Conservation (phyloP, 2,113 vertebrate species). For the Chaetodon auriga region DNA sequence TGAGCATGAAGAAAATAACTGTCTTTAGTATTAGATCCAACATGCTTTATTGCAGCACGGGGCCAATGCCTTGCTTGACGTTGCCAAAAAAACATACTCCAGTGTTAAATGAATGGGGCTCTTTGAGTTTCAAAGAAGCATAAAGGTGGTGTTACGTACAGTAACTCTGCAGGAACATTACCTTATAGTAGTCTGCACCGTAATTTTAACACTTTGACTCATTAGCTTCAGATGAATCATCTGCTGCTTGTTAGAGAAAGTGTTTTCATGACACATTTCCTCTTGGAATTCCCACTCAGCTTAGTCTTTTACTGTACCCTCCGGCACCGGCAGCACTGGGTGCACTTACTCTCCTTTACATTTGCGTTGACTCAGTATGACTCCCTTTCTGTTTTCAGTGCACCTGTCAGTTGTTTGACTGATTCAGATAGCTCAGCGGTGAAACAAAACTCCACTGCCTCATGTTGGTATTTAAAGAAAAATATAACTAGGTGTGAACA, state of each 20-base stretch:
- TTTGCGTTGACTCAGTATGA: conserved; percentile 47
- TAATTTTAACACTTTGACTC: conserved; percentile 68
- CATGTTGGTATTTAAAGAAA: conserved; percentile 40
- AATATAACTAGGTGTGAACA: conserved; percentile 55
- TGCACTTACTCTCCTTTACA: conserved; percentile 56
- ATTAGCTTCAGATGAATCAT: conserved; percentile 71
- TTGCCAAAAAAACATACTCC: conserved; percentile 59
- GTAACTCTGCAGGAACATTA: conserved; percentile 63
- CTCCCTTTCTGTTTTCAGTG: conserved; percentile 53
- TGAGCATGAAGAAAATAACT: conserved; percentile 53
- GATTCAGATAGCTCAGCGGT: conserved; percentile 38
- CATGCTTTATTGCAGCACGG: conserved; percentile 61
- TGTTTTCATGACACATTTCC: conserved; percentile 79
- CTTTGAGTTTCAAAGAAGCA: conserved; percentile 61
- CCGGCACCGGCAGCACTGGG: conserved; percentile 36
- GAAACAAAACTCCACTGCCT: conserved; percentile 33
- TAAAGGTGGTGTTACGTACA: conserved; percentile 50
- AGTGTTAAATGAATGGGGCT: conserved; percentile 56
- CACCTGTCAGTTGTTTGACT: conserved; percentile 62
- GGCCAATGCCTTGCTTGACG: conserved; percentile 37
- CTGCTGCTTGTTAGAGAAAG: conserved; percentile 68
- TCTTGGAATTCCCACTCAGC: conserved; percentile 67
- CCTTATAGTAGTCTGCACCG: conserved; percentile 42
- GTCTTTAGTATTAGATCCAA: conserved; percentile 43
- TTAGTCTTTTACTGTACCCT: conserved; percentile 58